A percentile compares a stretch with the other conserved stretches of the same genome.
Evolutionary conservation across 2,888 invertebrate genomes (phyloP).

Genomic region (Cerastis rubricosa): DNA sequence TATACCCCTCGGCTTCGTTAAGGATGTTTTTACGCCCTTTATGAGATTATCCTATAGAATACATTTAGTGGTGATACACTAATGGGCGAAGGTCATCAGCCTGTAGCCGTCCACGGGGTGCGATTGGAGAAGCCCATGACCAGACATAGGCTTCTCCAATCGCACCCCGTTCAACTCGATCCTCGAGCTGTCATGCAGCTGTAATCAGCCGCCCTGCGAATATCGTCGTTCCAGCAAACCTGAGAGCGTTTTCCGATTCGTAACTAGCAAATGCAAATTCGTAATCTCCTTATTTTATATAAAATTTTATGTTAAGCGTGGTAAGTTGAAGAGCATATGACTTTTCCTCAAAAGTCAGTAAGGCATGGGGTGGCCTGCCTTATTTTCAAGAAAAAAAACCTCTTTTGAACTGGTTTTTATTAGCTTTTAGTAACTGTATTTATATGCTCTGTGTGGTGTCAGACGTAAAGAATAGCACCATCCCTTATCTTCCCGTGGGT

Average conservation of each 20-base stretch:
- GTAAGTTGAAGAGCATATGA: background rate
- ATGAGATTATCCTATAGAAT: background rate
- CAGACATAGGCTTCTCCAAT: background rate
- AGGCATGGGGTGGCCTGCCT: background rate
- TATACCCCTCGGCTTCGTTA: too few species aligned
- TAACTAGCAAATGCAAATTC: background rate
- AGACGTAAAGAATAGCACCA: too few species aligned
- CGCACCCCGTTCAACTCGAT: background rate
- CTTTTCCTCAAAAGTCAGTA: too few species aligned
- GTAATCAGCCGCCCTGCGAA: background rate
- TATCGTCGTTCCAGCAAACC: background rate
- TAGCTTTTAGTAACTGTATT: too few species aligned
- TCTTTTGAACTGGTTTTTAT: too few species aligned
- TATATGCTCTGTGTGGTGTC: too few species aligned
- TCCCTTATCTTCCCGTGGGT: too few species aligned
- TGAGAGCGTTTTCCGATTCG: background rate
- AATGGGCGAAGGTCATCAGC: too few species aligned
- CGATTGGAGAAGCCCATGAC: too few species aligned
- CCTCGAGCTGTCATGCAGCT: background rate
- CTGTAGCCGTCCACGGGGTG: background rate
- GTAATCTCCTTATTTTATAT: background rate
- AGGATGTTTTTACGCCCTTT: background rate
- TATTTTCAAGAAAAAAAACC: background rate
- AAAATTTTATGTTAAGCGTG: background rate
- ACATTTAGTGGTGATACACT: background rate